phyloP scores from a whole-genome alignment of 2,797 vertebrate genomes.

The Dromococcyx pavoninus region DNA sequence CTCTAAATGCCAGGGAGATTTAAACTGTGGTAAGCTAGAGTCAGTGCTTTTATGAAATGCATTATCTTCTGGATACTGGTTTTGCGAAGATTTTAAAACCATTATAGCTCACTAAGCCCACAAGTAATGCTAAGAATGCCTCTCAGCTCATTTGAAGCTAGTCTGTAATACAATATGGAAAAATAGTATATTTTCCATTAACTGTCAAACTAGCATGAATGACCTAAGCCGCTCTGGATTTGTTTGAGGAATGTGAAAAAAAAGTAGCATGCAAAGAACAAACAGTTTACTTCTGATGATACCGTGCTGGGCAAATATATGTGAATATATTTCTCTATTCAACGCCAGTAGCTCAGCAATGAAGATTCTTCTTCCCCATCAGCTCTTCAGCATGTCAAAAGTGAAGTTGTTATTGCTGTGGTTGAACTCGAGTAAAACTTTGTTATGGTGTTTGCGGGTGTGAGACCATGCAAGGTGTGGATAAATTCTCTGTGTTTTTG shows the following conservation, averaged over 20 bases:
- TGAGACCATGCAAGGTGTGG: accelerated
- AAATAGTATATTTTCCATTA: neutral
- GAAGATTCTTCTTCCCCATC: neutral
- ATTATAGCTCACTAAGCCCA: neutral
- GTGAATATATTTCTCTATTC: neutral
- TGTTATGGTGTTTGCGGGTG: accelerated
- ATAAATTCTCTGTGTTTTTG: accelerated
- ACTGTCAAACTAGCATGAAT: neutral
- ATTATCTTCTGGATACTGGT: neutral
- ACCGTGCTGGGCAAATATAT: neutral
- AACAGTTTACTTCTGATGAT: neutral
- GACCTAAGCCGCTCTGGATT: neutral
- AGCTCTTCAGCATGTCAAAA: accelerated
- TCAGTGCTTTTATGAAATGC: neutral
- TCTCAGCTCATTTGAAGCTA: neutral
- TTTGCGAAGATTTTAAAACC: neutral
- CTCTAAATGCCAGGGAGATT: constrained; percentile 27
- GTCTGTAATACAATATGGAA: neutral
- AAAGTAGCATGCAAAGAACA: neutral
- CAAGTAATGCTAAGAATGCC: neutral
- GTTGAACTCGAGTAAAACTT: neutral
- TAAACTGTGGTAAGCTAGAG: constrained; percentile 7
- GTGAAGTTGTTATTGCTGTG: neutral
- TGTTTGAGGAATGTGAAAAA: neutral
- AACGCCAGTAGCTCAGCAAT: accelerated